These are phyloP conservation scores for Prunella himalayana DNA, from an alignment of 2,113 vertebrate genomes.

Conservation along the genomic window DNA sequence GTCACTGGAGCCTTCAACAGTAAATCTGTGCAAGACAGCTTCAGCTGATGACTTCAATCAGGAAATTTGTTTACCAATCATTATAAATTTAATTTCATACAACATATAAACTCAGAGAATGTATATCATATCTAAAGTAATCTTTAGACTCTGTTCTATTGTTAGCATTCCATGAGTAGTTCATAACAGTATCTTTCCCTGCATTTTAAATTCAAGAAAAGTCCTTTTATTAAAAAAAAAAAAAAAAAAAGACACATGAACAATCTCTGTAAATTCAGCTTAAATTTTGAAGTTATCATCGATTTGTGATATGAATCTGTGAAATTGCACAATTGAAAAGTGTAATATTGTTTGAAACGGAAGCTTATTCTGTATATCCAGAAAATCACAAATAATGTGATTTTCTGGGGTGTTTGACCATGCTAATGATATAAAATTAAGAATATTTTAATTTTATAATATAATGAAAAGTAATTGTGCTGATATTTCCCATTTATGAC, in stretches of 20 bases:
- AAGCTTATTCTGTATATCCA: not conserved
- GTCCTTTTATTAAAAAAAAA: not conserved
- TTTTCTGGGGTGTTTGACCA: not conserved
- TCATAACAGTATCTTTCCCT: not conserved
- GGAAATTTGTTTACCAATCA: constrained; percentile 41
- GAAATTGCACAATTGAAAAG: not conserved
- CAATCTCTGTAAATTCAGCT: not conserved
- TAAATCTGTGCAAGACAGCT: constrained; percentile 66
- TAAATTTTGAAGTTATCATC: not conserved
- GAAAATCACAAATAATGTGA: not conserved
- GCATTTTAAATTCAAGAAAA: not conserved
- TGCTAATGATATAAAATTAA: not conserved
- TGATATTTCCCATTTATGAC: not conserved
- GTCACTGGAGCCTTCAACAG: constrained; percentile 66
- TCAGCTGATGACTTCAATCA: constrained; percentile 59
- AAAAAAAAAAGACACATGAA: not conserved
- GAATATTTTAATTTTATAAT: not conserved
- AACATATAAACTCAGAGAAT: not conserved
- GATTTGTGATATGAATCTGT: not conserved
- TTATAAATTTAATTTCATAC: not conserved
- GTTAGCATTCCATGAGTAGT: not conserved
- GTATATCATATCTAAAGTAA: not conserved
- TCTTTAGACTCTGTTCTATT: not conserved
- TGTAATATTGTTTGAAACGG: not conserved
- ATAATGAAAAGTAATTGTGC: not conserved